Base-by-base conservation (phyloP, 2,888 invertebrate genomes). In the Sepiola atlantica region DNA sequence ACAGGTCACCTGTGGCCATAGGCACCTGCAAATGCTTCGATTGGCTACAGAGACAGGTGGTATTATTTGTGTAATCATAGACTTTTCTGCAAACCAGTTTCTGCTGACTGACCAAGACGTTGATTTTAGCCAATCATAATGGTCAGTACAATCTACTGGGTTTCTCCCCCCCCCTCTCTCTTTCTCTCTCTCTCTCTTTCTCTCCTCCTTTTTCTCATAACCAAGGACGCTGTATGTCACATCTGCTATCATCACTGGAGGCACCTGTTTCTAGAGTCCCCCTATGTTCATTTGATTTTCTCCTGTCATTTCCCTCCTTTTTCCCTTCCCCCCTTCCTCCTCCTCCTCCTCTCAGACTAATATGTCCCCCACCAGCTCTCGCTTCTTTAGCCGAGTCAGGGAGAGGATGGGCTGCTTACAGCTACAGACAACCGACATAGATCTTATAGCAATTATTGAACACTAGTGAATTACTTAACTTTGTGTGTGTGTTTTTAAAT, bases 71-170 rank as follows among this genome's bases (percentile, higher is more conserved):
- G n/a, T 77, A 77, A 77, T 77, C 77, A 77, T 32, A 77, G 77
- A 77, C 77, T 77, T 77, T 77, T 77, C 32, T 77, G 77, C 77
- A 32, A 77, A 77, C 77, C 77, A 32, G 77, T 77, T 77, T 77
- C 61, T 77, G 77, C 77, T 77, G 77, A 77, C 77, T 77, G 77
- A 77, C 77, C 77, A 77, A 77, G 77, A 77, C 32, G 77, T 77
- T 77, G 77, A 77, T n/a, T 14, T 77, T 77, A 77, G 77, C 77
- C 77, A 77, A n/a, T 77, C 77, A 77, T 77, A 77, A 77, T 77
- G 77, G 77, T 77, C 32, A 77, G 77, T 32, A 14, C 77, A 12
- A 77, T n/a, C 12, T 32, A 77, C 77, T 77, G n/a, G n/a, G 32
- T n/a, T 14, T 32, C 77, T n/a, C 77, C 77, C 32, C 77, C n/a